Evolutionary conservation across 2,113 vertebrate species (phyloP), one percentile per base, ranked within the genome.

Genomic region (Dasyornis broadbenti): DNA sequence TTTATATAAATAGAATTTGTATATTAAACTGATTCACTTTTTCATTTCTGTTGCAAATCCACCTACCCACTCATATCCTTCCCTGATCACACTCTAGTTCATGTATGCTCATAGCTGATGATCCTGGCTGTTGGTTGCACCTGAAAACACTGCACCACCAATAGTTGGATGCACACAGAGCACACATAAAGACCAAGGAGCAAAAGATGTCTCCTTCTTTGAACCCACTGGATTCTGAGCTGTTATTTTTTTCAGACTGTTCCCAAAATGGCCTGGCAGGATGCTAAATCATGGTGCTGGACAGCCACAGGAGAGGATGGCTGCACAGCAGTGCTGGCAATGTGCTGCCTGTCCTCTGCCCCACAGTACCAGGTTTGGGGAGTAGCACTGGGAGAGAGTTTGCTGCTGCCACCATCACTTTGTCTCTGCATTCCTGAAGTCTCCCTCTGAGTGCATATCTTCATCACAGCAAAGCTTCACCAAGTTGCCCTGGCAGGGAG

Each of bases 361-460:
- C n/a, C 63, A 42, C 26, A 50, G 26, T 37, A 33, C 3, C 1
- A 4, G 10, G 12, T 30, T 13, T 28, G 18, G 6, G 16, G 13
- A 17, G 10, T 6, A 64, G 16, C 44, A 8, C 2, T 7, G 40
- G 9, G 23, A 75, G 9, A 39, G n/a, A 61, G 7, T 20, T 24
- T 49, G 31, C 18, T 73, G 26, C 31, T 54, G 65, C 40, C 47
- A 14, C 10, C 9, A 10, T 21, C 22, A 3, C 26, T 61, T 57
- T 23, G 31, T 3, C 16, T 81, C 76, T 73, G 30, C 17, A 5
- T 33, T 66, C 49, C 57, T 52, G 57, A 59, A 54, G 63, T 63
- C 35, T 84, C 42, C 26, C 42, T 70, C 22, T 44, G 16, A 0
- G 0, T 9, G 2, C 27, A 24, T 10, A 39, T 13, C 24, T 35